Percentiles rank a stretch among this genome's conserved stretches.
These are phyloP conservation scores for Pan paniscus DNA, from an alignment of 2,113 vertebrate genomes.

Conservation along the genomic window DNA sequence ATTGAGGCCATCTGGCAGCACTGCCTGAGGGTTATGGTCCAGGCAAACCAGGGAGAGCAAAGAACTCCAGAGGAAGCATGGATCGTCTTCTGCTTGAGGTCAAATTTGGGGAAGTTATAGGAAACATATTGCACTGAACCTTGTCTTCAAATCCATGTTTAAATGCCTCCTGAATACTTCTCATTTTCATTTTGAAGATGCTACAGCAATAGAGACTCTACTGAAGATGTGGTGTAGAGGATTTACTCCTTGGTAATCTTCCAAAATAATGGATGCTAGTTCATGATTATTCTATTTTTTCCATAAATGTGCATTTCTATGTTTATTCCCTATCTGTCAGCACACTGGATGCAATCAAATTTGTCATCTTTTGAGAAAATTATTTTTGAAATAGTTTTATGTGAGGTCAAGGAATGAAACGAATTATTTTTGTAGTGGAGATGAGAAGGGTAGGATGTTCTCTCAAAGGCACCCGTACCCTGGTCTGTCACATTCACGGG, in stretches of 20 bases:
- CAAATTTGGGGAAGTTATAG: neutral
- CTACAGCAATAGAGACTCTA: neutral
- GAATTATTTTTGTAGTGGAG: neutral
- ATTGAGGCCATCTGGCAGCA: neutral
- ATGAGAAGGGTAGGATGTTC: neutral
- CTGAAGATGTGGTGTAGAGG: neutral
- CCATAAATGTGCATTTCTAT: neutral
- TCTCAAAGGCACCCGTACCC: neutral
- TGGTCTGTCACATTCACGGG: fast-evolving
- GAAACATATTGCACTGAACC: neutral
- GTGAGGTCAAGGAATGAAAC: neutral
- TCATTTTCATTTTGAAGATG: neutral
- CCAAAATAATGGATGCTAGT: neutral
- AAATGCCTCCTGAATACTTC: neutral
- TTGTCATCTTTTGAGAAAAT: neutral
- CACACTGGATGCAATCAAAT: neutral
- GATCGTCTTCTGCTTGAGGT: neutral
- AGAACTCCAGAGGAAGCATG: neutral
- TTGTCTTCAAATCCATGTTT: neutral
- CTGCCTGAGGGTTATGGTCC: neutral
- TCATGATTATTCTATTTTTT: neutral
- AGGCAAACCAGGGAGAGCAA: neutral
- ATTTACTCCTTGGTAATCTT: neutral
- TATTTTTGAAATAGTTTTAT: neutral
- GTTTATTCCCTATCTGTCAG: neutral